A percentile compares a stretch with the other conserved stretches of the same genome.
These are phyloP conservation scores for Yoshiicerus persimilis DNA, from an alignment of 1,140 invertebrate species.

Conservation along the genomic window DNA sequence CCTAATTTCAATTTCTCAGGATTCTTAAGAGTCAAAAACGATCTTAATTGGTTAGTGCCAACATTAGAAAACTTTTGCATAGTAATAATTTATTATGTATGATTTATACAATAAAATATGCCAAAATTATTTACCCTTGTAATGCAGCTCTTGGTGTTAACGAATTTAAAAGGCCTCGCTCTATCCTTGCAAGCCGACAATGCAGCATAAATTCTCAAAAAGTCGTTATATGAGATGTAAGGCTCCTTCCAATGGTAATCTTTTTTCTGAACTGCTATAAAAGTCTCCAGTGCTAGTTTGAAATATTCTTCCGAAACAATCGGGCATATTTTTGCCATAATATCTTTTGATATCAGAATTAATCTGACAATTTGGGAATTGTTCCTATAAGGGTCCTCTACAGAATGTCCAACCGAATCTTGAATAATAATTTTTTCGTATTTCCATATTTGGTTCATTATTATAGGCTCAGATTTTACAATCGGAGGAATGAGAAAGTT, in stretches of 20 bases:
- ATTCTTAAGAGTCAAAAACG: slow-evolving; percentile 2
- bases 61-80: too few relatives aligned
- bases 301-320: neutral
- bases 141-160: neutral
- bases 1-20: neutral
- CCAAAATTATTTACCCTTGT: neutral
- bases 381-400: neutral
- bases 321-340: neutral
- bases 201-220: neutral
- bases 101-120: too few relatives aligned
- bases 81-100: too few relatives aligned
- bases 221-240: neutral
- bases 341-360: neutral
- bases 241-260: neutral
- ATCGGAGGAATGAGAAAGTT: neutral
- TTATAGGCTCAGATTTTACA: neutral
- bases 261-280: neutral
- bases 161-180: neutral
- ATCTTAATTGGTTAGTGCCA: too few relatives aligned
- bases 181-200: neutral
- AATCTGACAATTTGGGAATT: neutral
- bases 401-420: neutral
- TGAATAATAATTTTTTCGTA: neutral
- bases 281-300: neutral
- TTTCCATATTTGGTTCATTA: neutral